Conservation (phyloP, 2,888 invertebrate species). For the Cryptus viduatorius region DNA sequence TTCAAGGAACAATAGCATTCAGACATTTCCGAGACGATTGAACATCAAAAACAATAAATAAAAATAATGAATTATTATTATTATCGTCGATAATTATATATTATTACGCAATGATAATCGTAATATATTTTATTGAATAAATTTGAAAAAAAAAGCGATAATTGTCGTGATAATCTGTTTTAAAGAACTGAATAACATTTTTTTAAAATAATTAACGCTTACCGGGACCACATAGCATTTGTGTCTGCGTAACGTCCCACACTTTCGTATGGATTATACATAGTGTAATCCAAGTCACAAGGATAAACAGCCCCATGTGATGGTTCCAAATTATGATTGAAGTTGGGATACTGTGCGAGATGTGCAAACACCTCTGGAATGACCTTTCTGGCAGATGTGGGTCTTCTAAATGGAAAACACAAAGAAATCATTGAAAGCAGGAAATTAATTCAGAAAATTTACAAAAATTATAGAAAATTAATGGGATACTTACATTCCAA, state of each 20-base stretch:
- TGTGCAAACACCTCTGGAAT: slow-evolving; percentile 49
- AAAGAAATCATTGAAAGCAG: too few relatives aligned
- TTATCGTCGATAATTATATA: too few relatives aligned
- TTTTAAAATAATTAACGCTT: neutral
- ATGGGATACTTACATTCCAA: too few relatives aligned
- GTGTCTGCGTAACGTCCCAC: slow-evolving; percentile 72
- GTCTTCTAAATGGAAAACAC: slow-evolving; percentile 22
- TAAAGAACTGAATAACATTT: neutral
- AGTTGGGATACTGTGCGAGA: slow-evolving; percentile 16
- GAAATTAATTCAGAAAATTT: too few relatives aligned
- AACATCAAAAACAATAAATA: too few relatives aligned
- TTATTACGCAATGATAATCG: too few relatives aligned
- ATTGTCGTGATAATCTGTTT: too few relatives aligned
- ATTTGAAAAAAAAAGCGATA: too few relatives aligned
- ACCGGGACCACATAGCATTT: slow-evolving; percentile 81
- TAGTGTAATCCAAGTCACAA: slow-evolving; percentile 66
- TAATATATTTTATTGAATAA: neutral
- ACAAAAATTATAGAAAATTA: too few relatives aligned
- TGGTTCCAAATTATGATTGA: slow-evolving; percentile 63
- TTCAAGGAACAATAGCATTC: too few relatives aligned
- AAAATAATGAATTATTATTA: too few relatives aligned
- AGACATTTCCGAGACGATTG: too few relatives aligned
- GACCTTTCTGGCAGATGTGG: slow-evolving; percentile 16
- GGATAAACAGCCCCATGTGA: slow-evolving; percentile 73
- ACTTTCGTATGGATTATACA: slow-evolving; percentile 76